A percentile compares a stretch with the other conserved stretches of the same genome.
Conservation (phyloP, 35 echinoderm and acorn worm genomes). For the Apostichopus parvimensis region DNA sequence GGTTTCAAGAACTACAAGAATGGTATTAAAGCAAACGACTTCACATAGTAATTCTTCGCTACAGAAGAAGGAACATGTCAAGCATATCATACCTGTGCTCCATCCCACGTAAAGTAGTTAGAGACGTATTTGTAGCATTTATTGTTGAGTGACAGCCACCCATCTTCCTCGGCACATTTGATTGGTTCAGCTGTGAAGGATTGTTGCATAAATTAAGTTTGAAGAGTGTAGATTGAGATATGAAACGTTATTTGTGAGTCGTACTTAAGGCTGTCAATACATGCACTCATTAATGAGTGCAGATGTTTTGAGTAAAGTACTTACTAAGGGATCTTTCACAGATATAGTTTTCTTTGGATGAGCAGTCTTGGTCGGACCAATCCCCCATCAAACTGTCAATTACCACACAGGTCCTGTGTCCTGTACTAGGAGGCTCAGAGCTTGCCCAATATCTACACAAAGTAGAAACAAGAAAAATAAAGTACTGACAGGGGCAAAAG, state of each 20-base stretch:
- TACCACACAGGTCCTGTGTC: slow-evolving; percentile 12
- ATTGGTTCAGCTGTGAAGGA: slow-evolving; percentile 42
- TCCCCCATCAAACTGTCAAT: slow-evolving; percentile 40
- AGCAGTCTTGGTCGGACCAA: slow-evolving; percentile 32
- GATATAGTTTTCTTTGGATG: slow-evolving; percentile 15
- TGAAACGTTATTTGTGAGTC: too few species aligned
- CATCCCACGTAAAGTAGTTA: slow-evolving; percentile 34
- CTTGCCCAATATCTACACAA: slow-evolving; percentile 43
- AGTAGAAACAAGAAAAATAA: background rate
- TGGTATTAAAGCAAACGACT: too few species aligned
- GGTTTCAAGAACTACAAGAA: too few species aligned
- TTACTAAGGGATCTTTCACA: slow-evolving; percentile 53
- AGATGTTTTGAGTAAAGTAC: background rate
- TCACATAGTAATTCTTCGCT: too few species aligned
- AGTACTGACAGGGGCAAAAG: too few species aligned
- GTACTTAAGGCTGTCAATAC: background rate
- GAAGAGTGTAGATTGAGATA: too few species aligned
- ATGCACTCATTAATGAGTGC: background rate
- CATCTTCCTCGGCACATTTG: slow-evolving; percentile 62
- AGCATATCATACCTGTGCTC: slow-evolving; percentile 26
- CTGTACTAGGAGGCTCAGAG: slow-evolving; percentile 10
- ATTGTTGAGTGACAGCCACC: slow-evolving; percentile 48
- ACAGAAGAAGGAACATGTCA: too few species aligned
- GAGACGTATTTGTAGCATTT: slow-evolving; percentile 55
- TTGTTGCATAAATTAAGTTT: too few species aligned